Conservation (phyloP, 2,113 vertebrate genomes). For the Tragelaphus imberbis region DNA sequence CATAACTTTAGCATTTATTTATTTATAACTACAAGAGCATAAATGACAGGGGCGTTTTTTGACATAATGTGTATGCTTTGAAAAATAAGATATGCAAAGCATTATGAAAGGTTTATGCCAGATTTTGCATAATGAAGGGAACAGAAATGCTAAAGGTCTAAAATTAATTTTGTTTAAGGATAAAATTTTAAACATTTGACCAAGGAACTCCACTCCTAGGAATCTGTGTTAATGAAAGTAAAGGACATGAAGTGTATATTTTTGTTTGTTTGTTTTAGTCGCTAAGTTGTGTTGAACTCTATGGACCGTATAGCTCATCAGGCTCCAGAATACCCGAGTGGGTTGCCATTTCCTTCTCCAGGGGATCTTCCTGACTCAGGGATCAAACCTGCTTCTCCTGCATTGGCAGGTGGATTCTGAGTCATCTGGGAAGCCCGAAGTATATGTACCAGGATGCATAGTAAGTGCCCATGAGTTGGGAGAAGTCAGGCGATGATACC, state of each 20-base stretch:
- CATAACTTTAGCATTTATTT: constrained; percentile 62
- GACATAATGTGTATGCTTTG: constrained; percentile 41
- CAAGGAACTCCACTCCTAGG: not conserved
- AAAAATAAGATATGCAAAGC: constrained; percentile 50
- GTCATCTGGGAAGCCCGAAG: not conserved
- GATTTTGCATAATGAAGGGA: constrained; percentile 8
- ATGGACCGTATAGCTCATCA: not conserved
- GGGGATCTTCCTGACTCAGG: not conserved
- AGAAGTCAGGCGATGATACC: not conserved
- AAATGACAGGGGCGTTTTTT: constrained; percentile 37
- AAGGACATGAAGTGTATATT: not conserved
- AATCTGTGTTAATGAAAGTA: not conserved
- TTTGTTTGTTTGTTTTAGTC: not conserved
- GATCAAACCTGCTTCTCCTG: not conserved
- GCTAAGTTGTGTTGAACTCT: not conserved
- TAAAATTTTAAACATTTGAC: constrained; percentile 33
- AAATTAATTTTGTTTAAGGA: constrained; percentile 7
- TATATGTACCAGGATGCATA: not conserved
- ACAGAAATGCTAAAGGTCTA: not conserved
- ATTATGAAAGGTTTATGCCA: constrained; percentile 17
- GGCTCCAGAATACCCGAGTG: not conserved
- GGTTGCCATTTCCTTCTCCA: not conserved
- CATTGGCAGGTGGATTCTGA: not conserved
- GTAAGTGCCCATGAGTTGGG: not conserved
- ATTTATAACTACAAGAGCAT: constrained; percentile 43